Evolutionary conservation across 2,113 vertebrate species (phyloP), one percentile per base, ranked within the genome.

Genomic region (Enhydra lutris): DNA sequence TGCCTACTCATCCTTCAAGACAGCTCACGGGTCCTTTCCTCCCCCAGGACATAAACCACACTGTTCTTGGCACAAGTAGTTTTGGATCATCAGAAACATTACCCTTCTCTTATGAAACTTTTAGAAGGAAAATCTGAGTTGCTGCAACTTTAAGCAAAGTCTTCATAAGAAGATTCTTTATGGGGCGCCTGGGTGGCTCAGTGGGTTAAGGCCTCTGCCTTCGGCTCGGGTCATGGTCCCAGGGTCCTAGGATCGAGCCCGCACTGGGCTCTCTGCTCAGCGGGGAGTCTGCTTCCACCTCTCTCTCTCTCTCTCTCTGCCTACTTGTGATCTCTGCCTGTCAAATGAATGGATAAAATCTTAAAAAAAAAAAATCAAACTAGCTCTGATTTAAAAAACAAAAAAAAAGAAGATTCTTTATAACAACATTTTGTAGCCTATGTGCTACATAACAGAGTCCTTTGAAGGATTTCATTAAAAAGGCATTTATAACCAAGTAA

Each of bases 31-130:
- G 20, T 23, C 29, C 67, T 15, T 24, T 73, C 36, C 59, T 71
- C 6, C 14, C 6, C n/a, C 6, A 4, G 0, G 1, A 50, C 5
- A 55, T 9, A 39, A 84, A 21, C 14, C 15, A 17, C 4, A 1
- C 17, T 81, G 11, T 52, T 34, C 45, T 63, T n/a, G 52, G 31
- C 18, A 36, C 7, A n/a, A 11, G 29, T 10, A 36, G n/a, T 11
- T 36, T 50, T 59, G 14, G 17, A 17, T 52, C 39, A 42, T 42
- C 82, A 57, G 57, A 67, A 42, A 34, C 5, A 57, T 20, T 12
- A 67, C 10, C 10, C 6, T 18, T 84, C 17, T 14, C 29, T 89
- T 34, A 83, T 1, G n/a, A 89, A 24, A 1, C 10, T n/a, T 88
- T 80, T 39, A 17, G 59, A 93, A 29, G 42, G 52, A 80, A 80